Conservation (phyloP, 2,113 vertebrate species). For the Cavia porcellus region DNA sequence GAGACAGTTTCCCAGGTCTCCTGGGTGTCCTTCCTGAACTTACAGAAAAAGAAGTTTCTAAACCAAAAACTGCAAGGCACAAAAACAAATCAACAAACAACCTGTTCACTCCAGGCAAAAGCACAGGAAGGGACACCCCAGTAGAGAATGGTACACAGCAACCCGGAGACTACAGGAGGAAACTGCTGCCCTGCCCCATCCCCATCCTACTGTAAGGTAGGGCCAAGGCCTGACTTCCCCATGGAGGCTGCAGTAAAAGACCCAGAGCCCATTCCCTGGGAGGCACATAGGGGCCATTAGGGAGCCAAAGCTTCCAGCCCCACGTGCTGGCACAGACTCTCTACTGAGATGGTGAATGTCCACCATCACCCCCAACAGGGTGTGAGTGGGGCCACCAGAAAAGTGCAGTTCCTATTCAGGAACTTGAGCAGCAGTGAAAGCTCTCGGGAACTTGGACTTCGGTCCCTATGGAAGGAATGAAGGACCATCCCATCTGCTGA, state of each 20-base stretch:
- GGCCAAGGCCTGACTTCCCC: too few relatives aligned
- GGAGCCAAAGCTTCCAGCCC: too few relatives aligned
- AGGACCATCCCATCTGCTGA: accelerated
- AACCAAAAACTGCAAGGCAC: background rate
- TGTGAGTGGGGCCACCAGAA: too few relatives aligned
- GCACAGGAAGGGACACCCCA: background rate
- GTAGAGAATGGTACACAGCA: background rate
- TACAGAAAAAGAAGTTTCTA: background rate
- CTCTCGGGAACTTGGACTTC: background rate
- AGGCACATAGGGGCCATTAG: background rate
- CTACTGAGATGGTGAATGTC: too few relatives aligned
- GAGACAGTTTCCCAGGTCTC: background rate
- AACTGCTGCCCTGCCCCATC: accelerated
- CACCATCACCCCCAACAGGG: too few relatives aligned
- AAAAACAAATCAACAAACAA: background rate
- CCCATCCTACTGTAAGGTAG: accelerated
- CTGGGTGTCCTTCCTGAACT: background rate
- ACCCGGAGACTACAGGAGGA: too few relatives aligned
- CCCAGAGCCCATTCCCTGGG: accelerated
- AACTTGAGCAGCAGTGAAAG: too few relatives aligned
- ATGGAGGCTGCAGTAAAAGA: background rate
- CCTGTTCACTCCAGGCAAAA: background rate
- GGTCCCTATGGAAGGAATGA: background rate
- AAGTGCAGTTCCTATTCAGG: too few relatives aligned
- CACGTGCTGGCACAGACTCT: too few relatives aligned